A percentile compares a stretch with the other conserved stretches of the same genome.
Conservation (phyloP, 2,797 vertebrate species). For the Adrianichthys oophorus region DNA sequence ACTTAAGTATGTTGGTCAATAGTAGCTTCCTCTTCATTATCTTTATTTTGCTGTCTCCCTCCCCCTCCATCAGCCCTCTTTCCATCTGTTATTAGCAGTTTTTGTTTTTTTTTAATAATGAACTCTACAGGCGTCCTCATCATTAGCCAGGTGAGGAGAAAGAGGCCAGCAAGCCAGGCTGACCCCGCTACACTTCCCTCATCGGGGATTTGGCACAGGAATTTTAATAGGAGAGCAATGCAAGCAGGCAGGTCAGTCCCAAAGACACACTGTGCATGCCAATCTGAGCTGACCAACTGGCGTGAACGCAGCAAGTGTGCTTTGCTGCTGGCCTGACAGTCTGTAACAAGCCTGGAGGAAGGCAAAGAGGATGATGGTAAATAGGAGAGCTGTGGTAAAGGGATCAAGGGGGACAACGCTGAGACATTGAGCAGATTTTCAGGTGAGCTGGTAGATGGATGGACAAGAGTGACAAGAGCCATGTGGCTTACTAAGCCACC, state of each 20-base stretch:
- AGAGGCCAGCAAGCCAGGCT: slow-evolving; percentile 63
- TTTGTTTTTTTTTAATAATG: slow-evolving; percentile 68
- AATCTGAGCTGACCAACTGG: slow-evolving; percentile 68
- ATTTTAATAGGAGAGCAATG: slow-evolving; percentile 74
- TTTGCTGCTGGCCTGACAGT: slow-evolving; percentile 47
- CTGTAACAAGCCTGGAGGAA: slow-evolving; percentile 51
- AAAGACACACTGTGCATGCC: slow-evolving; percentile 70
- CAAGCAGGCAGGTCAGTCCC: slow-evolving; percentile 66
- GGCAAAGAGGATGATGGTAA: slow-evolving; percentile 41
- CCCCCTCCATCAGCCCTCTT: slow-evolving; percentile 40
- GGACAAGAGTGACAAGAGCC: slow-evolving; percentile 39
- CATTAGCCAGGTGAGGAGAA: slow-evolving; percentile 69
- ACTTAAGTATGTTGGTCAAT: slow-evolving; percentile 12
- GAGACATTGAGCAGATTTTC: slow-evolving; percentile 47
- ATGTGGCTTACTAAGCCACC: slow-evolving; percentile 29
- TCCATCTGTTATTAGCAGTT: slow-evolving; percentile 68
- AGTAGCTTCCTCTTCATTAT: slow-evolving; percentile 6
- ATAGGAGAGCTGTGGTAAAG: slow-evolving; percentile 42
- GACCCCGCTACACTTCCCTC: slow-evolving; percentile 70
- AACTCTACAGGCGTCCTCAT: slow-evolving; percentile 75
- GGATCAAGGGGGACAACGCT: slow-evolving; percentile 57
- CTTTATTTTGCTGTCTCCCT: slow-evolving; percentile 27
- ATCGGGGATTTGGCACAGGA: slow-evolving; percentile 74
- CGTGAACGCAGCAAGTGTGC: slow-evolving; percentile 55
- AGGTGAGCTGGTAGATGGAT: slow-evolving; percentile 23